Base-by-base conservation (phyloP, 2,888 invertebrate genomes). In the Kuschelorhynchus macadamiae region DNA sequence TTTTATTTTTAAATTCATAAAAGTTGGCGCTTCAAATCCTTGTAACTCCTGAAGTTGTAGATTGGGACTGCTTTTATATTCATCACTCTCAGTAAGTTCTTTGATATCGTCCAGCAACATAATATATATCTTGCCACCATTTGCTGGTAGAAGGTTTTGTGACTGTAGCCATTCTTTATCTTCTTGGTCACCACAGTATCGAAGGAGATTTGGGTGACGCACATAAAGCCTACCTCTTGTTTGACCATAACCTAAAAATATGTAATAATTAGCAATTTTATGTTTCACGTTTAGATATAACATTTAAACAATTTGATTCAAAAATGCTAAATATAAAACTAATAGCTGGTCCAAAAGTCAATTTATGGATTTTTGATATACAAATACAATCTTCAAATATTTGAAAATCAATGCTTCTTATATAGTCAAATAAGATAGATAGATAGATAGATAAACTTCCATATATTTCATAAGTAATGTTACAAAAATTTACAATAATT, bases 161-260 rank as follows among this genome's bases (percentile, higher is more conserved):
- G 90, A 90, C 42, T 91, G 89, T 53, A 94, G 86, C 93, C 93
- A 93, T 77, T 92, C 91, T 78, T 93, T 92, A 79, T 94, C 94
- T 70, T 91, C 91, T 55, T 90, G 89, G 78, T 94, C 94, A 2
- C 92, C 92, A 17, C 91, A 90, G 81, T 93, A 94, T 79, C 92
- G 74, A 53, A 92, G 88, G 44, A 93, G 79, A 46, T 91, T 91
- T 2, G 93, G 90, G 82, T 93, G 93, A 78, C 92, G 88, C 1
- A 92, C 90, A 77, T 92, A 93, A 9, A 93, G 81, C 3, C 92
- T 86, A 0, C 93, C 92, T 71, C 92, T 85, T 0, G 92, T 91
- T 75, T 91, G 90, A 8, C 92, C 92, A 73, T 92, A 86, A 0
- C 93, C 93, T 66, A 61, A 25, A 46, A 44, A 17, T 18, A 5